phyloP scores from a whole-genome alignment of 2,113 vertebrate genomes.

The Lepidothrix coronata region DNA sequence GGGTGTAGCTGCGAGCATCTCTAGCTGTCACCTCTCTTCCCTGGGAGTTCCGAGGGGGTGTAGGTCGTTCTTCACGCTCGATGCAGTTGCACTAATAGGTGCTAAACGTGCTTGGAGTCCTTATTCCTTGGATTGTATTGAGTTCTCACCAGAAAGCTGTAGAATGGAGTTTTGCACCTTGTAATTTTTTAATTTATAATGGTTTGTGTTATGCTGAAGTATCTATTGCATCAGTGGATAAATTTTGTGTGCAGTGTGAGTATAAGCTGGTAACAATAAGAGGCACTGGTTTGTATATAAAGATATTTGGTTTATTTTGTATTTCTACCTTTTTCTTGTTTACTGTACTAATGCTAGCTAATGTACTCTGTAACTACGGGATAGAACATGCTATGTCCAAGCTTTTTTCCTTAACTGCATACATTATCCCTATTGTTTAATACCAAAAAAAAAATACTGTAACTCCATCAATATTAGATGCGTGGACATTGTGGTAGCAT shows the following conservation, averaged over 20 bases:
- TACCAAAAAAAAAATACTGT: slow-evolving; percentile 79
- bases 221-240: slow-evolving; percentile 68
- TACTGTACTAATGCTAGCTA: slow-evolving; percentile 87
- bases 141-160: slow-evolving; percentile 73
- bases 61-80: slow-evolving; percentile 24
- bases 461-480: slow-evolving; percentile 86
- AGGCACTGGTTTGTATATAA: slow-evolving; percentile 94
- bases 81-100: slow-evolving; percentile 68
- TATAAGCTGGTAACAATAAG: slow-evolving; percentile 73
- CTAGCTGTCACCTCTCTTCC: neutral
- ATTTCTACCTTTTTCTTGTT: slow-evolving; percentile 80
- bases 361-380: slow-evolving; percentile 78
- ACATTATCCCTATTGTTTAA: slow-evolving; percentile 86
- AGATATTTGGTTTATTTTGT: slow-evolving; percentile 84
- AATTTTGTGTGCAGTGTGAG: slow-evolving; percentile 66
- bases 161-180: slow-evolving; percentile 81
- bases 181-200: slow-evolving; percentile 82
- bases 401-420: slow-evolving; percentile 75
- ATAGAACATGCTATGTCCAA: slow-evolving; percentile 74
- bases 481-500: slow-evolving; percentile 93
- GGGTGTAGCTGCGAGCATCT: slow-evolving; percentile 41
- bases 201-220: slow-evolving; percentile 78
- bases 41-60: slow-evolving; percentile 11
- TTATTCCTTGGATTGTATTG: slow-evolving; percentile 46
- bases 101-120: slow-evolving; percentile 67